Evolutionary conservation across 2,113 vertebrate genomes (phyloP).

Genomic region (Perccottus glenii): DNA sequence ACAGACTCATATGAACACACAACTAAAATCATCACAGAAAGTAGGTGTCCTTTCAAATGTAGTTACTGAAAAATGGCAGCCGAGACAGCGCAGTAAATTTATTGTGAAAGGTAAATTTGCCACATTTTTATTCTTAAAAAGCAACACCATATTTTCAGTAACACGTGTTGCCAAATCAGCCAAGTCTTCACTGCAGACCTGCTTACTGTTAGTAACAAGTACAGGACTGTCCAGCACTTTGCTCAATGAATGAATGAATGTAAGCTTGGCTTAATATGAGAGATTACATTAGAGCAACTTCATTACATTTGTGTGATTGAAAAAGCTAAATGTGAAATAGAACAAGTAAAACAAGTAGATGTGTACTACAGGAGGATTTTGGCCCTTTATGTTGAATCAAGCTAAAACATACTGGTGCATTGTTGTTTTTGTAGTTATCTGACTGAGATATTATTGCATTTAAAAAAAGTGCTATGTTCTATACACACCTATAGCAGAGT

Average conservation of each 20-base stretch:
- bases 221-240: not conserved
- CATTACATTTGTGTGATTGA: not conserved
- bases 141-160: not conserved
- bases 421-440: no score
- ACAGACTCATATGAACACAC: slow-evolving; percentile 8
- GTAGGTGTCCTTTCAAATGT: slow-evolving; percentile 9
- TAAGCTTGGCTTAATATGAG: no score
- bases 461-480: no score
- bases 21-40: not conserved
- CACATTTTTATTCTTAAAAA: not conserved
- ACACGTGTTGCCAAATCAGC: not conserved
- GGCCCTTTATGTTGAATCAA: not conserved
- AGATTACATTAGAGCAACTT: not conserved
- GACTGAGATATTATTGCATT: no score
- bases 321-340: slow-evolving; percentile 2
- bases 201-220: not conserved
- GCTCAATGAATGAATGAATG: not conserved
- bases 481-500: no score
- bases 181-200: not conserved
- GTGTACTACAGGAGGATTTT: not conserved
- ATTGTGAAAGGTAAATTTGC: not conserved
- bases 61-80: slow-evolving; percentile 4
- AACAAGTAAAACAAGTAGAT: not conserved
- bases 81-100: not conserved
- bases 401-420: not conserved